phyloP scores from a whole-genome alignment of 1,140 invertebrate genomes.

The Pantala flavescens region DNA sequence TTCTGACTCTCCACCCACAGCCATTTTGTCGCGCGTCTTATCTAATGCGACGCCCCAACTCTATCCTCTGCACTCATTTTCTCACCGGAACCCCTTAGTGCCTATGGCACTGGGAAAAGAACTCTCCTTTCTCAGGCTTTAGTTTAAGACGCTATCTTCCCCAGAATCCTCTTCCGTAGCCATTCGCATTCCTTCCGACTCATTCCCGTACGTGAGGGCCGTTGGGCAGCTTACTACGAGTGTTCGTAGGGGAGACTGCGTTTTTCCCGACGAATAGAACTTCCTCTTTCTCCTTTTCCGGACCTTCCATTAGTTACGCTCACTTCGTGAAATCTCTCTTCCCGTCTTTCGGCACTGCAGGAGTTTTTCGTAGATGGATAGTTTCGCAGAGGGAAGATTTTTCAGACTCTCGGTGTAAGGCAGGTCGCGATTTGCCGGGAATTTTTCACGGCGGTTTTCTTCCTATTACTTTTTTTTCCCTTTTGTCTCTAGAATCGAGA shows the following conservation, averaged over 20 bases:
- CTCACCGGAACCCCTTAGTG: not conserved
- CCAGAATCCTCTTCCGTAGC: not conserved
- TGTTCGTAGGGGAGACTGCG: not conserved
- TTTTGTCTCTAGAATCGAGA: not conserved
- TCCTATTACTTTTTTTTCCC: not conserved
- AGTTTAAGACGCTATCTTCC: not conserved
- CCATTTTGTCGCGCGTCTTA: not conserved
- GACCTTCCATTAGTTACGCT: not conserved
- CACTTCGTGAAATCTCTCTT: not conserved
- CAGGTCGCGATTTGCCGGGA: not conserved
- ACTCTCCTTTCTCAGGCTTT: not conserved
- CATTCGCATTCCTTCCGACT: not conserved
- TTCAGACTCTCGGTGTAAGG: not conserved
- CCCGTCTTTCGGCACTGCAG: not conserved
- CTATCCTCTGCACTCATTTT: not conserved
- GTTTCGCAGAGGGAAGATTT: no score
- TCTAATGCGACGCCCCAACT: not conserved
- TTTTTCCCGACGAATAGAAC: no score
- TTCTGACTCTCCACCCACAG: not conserved
- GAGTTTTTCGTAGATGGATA: no score
- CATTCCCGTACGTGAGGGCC: slow-evolving; percentile 1
- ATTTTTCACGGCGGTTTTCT: not conserved
- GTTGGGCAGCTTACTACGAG: not conserved
- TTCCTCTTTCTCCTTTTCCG: not conserved
- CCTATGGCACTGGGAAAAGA: not conserved